Evolutionary conservation across 2,113 vertebrate genomes (phyloP), one percentile per base, ranked within the genome.

Genomic region (Apeltes quadracus): DNA sequence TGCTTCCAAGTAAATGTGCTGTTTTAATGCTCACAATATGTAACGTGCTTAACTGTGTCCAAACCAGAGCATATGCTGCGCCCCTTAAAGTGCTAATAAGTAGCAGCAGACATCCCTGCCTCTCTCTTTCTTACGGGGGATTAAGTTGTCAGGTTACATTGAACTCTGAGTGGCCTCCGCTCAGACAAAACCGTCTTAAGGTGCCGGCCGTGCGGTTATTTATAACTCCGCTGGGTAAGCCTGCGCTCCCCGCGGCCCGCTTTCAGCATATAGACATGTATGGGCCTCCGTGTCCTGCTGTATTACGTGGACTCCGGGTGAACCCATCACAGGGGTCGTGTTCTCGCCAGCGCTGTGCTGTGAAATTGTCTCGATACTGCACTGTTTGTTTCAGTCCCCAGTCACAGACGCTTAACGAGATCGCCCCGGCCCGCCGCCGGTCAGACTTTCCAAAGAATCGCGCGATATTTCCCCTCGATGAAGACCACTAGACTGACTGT

Each of bases 61-160:
- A 74, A 72, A 82, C 44, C 58, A 64, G 58, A 69, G 6, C 36
- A 68, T 79, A 88, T 76, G 41, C 61, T n/a, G 65, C 69, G 78
- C 43, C 39, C 55, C 63, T 56, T 13, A 41, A 44, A 68, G 74
- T 68, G 76, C 61, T 84, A 85, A 89, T 87, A 75, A 82, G 76
- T 69, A 82, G 80, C 71, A 86, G 80, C 36, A 81, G 77, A 86
- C 27, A 15, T 66, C 36, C 32, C 59, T 48, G 29, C 23, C 18
- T 65, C 61, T 75, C 72, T 82, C 69, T 88, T 84, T 88, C 86
- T 79, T 87, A 87, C 81, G 83, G 74, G 78, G 89, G 89, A 91
- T 90, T 88, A 91, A 87, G 83, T 89, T 90, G 87, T 92, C 89
- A 86, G 86, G 84, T 91, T 92, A 82, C 87, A 86, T 82, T 88